Conservation (phyloP, 1,140 invertebrate species). For the Temnothorax curvispinosus region DNA sequence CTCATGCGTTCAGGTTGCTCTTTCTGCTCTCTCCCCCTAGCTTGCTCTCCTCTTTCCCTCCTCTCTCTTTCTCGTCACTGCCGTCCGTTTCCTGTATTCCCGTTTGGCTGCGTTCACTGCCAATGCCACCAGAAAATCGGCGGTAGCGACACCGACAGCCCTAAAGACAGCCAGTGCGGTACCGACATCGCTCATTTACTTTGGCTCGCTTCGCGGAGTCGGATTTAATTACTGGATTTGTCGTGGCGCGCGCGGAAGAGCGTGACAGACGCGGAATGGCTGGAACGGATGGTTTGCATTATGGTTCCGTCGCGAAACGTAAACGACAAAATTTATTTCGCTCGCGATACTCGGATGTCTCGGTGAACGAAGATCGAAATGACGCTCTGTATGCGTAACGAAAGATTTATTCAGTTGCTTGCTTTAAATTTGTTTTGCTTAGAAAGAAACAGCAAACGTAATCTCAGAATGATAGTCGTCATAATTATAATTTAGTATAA, state of each 20-base stretch:
- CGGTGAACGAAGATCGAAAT: slow-evolving; percentile 21
- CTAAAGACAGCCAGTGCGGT: slow-evolving; percentile 18
- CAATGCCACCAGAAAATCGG: slow-evolving; percentile 63
- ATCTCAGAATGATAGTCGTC: not conserved
- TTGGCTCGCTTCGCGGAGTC: slow-evolving; percentile 65
- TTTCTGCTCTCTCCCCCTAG: not conserved
- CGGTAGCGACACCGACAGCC: slow-evolving; percentile 25
- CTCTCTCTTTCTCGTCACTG: not conserved
- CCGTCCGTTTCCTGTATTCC: slow-evolving; percentile 15
- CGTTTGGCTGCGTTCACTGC: slow-evolving; percentile 55
- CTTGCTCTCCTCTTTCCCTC: not conserved
- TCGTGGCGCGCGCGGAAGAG: slow-evolving; percentile 33
- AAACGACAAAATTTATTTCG: slow-evolving; percentile 60
- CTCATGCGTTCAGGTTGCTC: slow-evolving; percentile 39
- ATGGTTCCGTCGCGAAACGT: slow-evolving; percentile 12
- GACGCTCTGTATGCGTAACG: not conserved
- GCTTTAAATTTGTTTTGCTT: slow-evolving; percentile 22
- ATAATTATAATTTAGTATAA: slow-evolving; percentile 1
- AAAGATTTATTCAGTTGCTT: slow-evolving; percentile 36
- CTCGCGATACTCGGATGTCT: slow-evolving; percentile 30
- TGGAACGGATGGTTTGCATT: slow-evolving; percentile 48
- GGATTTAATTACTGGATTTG: slow-evolving; percentile 73
- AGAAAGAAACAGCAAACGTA: not conserved
- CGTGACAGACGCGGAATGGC: slow-evolving; percentile 47
- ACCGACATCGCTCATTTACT: slow-evolving; percentile 68